These are phyloP conservation scores for Drosophila pseudoobscura DNA, from an alignment of 1,140 invertebrate species.

Conservation along the genomic window DNA sequence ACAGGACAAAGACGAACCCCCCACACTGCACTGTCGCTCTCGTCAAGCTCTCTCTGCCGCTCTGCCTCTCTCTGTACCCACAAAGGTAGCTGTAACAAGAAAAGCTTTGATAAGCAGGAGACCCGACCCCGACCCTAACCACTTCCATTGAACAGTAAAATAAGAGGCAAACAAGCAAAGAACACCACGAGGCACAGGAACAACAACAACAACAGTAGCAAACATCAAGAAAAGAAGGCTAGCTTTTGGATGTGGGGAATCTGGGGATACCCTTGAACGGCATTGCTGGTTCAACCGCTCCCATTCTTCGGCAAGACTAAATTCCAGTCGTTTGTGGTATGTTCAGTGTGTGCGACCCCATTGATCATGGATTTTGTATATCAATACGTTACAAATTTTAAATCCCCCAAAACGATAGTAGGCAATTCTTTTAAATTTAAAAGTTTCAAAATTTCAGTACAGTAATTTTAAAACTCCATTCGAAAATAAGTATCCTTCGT, in stretches of 20 bases:
- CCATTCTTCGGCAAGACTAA: no score
- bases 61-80: neutral
- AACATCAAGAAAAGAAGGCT: neutral
- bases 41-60: no score
- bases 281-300: no score
- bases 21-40: neutral
- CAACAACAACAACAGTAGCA: conserved; percentile 14
- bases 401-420: conserved; percentile 7
- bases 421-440: conserved; percentile 6
- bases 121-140: conserved; percentile 9
- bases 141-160: conserved; percentile 33
- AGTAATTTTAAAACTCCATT: neutral
- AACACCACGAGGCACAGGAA: conserved; percentile 2
- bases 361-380: no score
- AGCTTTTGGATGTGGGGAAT: neutral
- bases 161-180: conserved; percentile 8
- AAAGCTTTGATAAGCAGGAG: conserved; percentile 67
- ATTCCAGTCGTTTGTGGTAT: no score
- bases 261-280: no score
- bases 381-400: no score
- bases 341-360: no score
- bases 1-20: conserved; percentile 16
- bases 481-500: neutral
- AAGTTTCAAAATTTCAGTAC: neutral
- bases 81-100: conserved; percentile 36